These are phyloP conservation scores for Mycteria americana DNA, from an alignment of 2,797 vertebrate genomes.

Conservation along the genomic window DNA sequence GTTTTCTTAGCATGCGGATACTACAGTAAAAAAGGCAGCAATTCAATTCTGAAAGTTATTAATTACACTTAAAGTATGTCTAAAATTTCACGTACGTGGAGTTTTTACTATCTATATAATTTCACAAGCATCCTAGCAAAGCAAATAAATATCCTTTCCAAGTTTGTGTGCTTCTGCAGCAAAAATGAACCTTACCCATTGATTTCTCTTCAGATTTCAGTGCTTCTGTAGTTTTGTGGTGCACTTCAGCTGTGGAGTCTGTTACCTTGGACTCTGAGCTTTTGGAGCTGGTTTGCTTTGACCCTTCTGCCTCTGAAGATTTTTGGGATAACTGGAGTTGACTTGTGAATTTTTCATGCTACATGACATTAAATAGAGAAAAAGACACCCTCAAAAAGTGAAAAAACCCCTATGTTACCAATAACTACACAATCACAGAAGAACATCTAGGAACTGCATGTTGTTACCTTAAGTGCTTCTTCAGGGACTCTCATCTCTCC, in stretches of 20 bases:
- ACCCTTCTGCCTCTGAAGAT: conserved; percentile 79
- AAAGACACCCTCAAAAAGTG: background rate
- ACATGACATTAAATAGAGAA: background rate
- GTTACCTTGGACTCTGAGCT: conserved; percentile 70
- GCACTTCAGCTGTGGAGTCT: conserved; percentile 66
- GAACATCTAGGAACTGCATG: background rate
- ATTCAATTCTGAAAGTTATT: background rate
- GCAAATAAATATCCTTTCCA: background rate
- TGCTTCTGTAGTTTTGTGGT: conserved; percentile 68
- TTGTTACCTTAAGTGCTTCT: conserved; percentile 93
- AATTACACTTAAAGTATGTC: background rate
- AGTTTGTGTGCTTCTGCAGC: background rate
- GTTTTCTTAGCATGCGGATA: background rate
- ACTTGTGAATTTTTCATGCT: conserved; percentile 99
- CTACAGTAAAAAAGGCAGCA: background rate
- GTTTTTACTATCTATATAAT: background rate
- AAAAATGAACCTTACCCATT: conserved; percentile 75
- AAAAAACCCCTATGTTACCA: background rate
- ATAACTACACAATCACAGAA: background rate
- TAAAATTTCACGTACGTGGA: background rate
- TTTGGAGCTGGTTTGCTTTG: conserved; percentile 81
- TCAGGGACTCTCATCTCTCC: conserved; percentile 97
- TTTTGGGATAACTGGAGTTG: conserved; percentile 94
- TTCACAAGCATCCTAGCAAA: background rate
- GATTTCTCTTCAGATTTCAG: conserved; percentile 87